These are phyloP conservation scores for Sylvia atricapilla DNA, from an alignment of 2,113 vertebrate genomes.

Conservation along the genomic window DNA sequence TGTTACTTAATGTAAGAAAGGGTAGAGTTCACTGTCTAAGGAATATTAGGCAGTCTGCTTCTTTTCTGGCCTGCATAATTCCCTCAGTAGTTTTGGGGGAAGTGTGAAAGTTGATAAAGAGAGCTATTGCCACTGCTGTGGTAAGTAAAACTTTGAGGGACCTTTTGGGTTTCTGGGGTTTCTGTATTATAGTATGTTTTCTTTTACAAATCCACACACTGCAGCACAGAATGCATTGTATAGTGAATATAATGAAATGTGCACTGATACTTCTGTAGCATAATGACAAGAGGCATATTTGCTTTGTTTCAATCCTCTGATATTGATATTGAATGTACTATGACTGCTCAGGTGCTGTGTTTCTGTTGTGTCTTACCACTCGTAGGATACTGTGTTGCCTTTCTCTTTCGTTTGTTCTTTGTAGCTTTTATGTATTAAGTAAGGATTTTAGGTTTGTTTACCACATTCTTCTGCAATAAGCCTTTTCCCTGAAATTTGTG, in stretches of 20 bases:
- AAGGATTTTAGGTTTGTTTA: conserved; percentile 19
- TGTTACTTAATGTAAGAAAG: neutral
- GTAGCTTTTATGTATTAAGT: neutral
- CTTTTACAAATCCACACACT: neutral
- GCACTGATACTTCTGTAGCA: neutral
- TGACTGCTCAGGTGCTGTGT: neutral
- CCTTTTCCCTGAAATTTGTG: neutral
- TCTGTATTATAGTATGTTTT: neutral
- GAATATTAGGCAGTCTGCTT: neutral
- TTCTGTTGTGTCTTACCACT: neutral
- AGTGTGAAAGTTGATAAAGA: neutral
- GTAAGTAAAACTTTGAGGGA: neutral
- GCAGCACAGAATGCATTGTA: neutral
- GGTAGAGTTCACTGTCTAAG: neutral
- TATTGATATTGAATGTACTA: neutral
- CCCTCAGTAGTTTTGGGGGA: neutral
- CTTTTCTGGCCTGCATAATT: neutral
- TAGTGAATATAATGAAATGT: neutral
- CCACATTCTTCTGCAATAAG: neutral
- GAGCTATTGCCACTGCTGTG: neutral
- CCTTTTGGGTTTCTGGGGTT: too few species aligned
- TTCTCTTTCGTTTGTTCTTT: neutral
- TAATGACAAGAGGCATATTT: neutral
- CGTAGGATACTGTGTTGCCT: neutral
- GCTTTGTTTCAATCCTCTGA: neutral